Base-by-base conservation (phyloP, 2,113 vertebrate species). In the Ursus arctos region DNA sequence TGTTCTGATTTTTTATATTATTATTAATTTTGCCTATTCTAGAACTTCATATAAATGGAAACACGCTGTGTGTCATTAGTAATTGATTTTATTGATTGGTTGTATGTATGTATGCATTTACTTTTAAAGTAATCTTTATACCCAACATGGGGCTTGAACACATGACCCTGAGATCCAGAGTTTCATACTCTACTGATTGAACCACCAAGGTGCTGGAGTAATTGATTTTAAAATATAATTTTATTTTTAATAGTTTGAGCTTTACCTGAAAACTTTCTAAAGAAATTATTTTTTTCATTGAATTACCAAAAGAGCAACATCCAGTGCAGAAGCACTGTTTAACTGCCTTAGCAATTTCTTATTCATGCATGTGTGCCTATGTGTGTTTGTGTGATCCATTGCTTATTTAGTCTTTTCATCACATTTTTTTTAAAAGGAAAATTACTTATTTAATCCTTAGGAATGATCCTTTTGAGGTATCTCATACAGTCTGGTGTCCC, bases 161-260 rank as follows among this genome's bases (percentile, higher is more conserved):
- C 72, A 47, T 26, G 40, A 47, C 40, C 72, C 24, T 43, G 40
- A 26, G 12, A 74, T 74, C 40, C 47, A 47, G 36, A 74, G 59
- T 81, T 59, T 67, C 61, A 63, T 74, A 14, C 51, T 53, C 51
- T 53, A 53, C 51, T 53, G 51, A 53, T 53, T 53, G 40, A 74
- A 22, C 72, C 40, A 74, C 6, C 40, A 13, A 28, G 72, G 22
- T 15, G 40, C 24, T 13, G 6, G 13, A 91, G 59, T 47, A 77
- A 51, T 61, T 80, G 43, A 63, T 67, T 91, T 90, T 85, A 57
- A 47, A 95, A 57, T 57, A 24, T 28, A 81, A 55, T 79, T 59
- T 67, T 61, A 47, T 80, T 80, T 43, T 86, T 88, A 94, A 63
- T 80, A 85, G 57, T 92, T 85, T 88, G 77, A 88, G 36, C 43